Base-by-base conservation (phyloP, 1,140 invertebrate species). In the Belonocnema kinseyi region DNA sequence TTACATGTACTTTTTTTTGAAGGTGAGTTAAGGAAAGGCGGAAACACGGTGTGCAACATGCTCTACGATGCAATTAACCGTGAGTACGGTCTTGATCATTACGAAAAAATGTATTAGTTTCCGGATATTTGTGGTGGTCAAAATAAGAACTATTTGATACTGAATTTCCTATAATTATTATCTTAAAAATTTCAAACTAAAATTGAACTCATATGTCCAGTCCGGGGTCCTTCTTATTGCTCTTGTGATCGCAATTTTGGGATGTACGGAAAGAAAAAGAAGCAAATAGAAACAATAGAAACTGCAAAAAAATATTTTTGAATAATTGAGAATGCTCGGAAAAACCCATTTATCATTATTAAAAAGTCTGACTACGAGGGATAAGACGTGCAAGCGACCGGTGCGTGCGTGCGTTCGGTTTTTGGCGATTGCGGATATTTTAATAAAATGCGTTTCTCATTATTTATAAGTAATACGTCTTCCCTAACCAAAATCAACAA, bases 231-330 rank as follows among this genome's bases (percentile, higher is more conserved):
- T 61, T 78, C 74, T 2, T 78, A 76, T 40, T 70, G 74, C 50
- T 66, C 58, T n/a, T 78, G 74, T 17, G 66, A 76, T 46, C 53
- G 76, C 17, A 75, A 78, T 74, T 81, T 77, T 14, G 72, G 81
- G 0, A 14, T 83, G 5, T 84, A 84, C n/a, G 77, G 50, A 79
- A 78, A n/a, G n/a, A n/a, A n/a, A n/a, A n/a, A n/a, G n/a, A n/a
- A n/a, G n/a, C n/a, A n/a, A n/a, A n/a, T n/a, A 50, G 77, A 82
- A 76, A 53, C 70, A 0, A 80, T 82, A 40, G 78, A 84, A 75
- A 81, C 78, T 19, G 19, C 33, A 11, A 66, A 78, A 50, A 76
- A 80, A 52, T 84, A 82, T 56, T 19, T 77, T 6, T 10, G 81
- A 46, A n/a, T 84, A n/a, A 75, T 80, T n/a, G 70, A 50, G 73